Percentiles rank a stretch among this genome's conserved stretches.
Conservation (phyloP, 2,888 invertebrate genomes). For the Argyresthia albistria region DNA sequence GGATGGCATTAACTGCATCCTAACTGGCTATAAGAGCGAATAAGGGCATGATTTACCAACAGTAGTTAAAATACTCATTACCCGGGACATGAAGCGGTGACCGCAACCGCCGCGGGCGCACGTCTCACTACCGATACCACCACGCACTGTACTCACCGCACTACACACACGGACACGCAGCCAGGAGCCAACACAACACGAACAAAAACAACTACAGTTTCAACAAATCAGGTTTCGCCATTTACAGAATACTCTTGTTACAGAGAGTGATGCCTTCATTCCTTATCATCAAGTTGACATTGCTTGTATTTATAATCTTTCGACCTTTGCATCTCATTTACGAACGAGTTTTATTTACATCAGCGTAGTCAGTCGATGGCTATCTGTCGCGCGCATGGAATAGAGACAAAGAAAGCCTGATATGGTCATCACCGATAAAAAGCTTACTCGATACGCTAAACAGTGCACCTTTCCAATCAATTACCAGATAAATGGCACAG, state of each 20-base stretch:
- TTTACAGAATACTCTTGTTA: constrained; percentile 5
- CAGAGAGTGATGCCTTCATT: not conserved
- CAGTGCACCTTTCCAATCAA: constrained; percentile 64
- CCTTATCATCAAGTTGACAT: not conserved
- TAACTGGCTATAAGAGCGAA: constrained; percentile 5
- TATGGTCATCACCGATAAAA: constrained; percentile 35
- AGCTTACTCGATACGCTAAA: not conserved
- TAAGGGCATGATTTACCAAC: constrained; percentile 51
- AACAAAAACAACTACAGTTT: not conserved
- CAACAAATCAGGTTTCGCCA: constrained; percentile 6
- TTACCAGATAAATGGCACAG: constrained; percentile 63
- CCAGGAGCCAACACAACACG: not conserved
- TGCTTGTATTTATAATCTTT: too few species aligned
- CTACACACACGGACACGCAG: not conserved
- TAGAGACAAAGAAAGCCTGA: constrained; percentile 25
- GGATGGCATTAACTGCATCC: constrained; percentile 3
- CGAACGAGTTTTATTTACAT: too few species aligned
- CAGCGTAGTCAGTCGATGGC: too few species aligned
- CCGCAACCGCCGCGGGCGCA: constrained; percentile 38
- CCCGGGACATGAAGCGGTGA: constrained; percentile 33
- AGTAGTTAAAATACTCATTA: constrained; percentile 62
- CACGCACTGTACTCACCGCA: not conserved
- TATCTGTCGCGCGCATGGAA: not conserved
- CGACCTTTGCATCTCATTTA: too few species aligned
- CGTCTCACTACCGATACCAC: constrained; percentile 21